These are phyloP conservation scores for Colossoma macropomum DNA, from an alignment of 2,113 vertebrate genomes.

Conservation along the genomic window DNA sequence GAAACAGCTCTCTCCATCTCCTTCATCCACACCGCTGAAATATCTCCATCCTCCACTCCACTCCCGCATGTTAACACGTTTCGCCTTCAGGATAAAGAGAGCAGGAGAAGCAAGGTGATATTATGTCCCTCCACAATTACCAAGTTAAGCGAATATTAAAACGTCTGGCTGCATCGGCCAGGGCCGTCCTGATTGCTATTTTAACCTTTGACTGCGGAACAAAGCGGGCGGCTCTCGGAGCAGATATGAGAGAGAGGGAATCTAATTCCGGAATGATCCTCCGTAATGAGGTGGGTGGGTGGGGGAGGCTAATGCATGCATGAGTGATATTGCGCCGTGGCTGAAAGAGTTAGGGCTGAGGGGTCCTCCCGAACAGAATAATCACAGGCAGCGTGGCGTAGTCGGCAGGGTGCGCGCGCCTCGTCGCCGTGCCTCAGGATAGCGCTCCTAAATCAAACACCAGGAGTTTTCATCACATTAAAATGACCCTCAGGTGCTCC, in stretches of 20 bases:
- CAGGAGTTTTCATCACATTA: conserved; percentile 48
- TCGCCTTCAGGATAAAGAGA: conserved; percentile 95
- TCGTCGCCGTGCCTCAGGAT: conserved; percentile 45
- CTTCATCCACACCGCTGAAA: not conserved
- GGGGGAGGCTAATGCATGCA: conserved; percentile 80
- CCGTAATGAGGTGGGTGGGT: conserved; percentile 91
- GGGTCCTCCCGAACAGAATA: conserved; percentile 89
- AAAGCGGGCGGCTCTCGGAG: conserved; percentile 87
- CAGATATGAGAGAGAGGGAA: conserved; percentile 91
- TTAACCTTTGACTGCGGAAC: conserved; percentile 99
- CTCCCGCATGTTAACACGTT: conserved; percentile 87
- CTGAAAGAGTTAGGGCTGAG: conserved; percentile 85
- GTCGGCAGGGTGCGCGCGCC: conserved; percentile 21
- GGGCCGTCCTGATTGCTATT: conserved; percentile 98
- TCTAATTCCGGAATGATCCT: conserved; percentile 97
- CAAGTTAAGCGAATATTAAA: conserved; percentile 98
- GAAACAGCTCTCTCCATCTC: not conserved
- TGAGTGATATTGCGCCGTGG: conserved; percentile 95
- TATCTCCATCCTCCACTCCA: conserved; percentile 75
- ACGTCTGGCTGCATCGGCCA: conserved; percentile 95
- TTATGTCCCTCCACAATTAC: conserved; percentile 97
- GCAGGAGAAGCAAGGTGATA: conserved; percentile 80
- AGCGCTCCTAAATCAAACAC: conserved; percentile 46
- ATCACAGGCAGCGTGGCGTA: conserved; percentile 67
- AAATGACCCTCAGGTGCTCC: conserved; percentile 35